phyloP scores from a whole-genome alignment of 2,797 vertebrate genomes.

The Acanthopagrus latus region DNA sequence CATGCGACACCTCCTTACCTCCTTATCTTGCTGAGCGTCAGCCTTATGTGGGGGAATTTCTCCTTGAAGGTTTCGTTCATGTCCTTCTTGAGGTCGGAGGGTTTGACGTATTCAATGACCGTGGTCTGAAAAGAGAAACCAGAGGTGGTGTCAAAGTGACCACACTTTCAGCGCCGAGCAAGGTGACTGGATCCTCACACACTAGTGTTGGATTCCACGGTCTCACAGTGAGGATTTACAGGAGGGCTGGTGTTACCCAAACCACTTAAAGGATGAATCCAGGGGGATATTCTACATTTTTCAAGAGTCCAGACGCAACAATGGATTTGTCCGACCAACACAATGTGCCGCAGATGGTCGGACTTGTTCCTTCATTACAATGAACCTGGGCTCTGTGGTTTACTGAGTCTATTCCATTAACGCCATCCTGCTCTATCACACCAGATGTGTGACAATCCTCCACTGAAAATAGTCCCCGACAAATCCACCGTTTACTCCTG shows the following conservation, averaged over 20 bases:
- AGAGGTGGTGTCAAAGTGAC: constrained; percentile 47
- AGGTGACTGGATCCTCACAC: constrained; percentile 50
- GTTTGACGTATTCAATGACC: constrained; percentile 98
- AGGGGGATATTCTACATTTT: constrained; percentile 3
- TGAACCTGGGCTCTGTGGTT: not conserved
- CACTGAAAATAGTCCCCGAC: not conserved
- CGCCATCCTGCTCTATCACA: not conserved
- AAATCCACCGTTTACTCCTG: not conserved
- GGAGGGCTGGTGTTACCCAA: constrained; percentile 6
- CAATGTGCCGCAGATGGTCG: not conserved
- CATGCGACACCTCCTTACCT: constrained; percentile 85
- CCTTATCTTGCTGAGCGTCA: constrained; percentile 98
- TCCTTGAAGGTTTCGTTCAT: constrained; percentile 99
- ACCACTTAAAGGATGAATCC: constrained; percentile 24
- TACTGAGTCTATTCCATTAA: not conserved
- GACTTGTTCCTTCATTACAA: constrained; percentile 4
- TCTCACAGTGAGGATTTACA: constrained; percentile 33
- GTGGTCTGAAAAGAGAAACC: constrained; percentile 91
- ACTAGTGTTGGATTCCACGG: constrained; percentile 58
- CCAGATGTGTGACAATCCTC: not conserved
- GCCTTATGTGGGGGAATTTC: constrained; percentile 97
- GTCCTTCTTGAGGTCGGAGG: constrained; percentile 99
- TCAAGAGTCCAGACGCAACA: constrained; percentile 8
- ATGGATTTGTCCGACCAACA: not conserved
- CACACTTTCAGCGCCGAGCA: constrained; percentile 14